Conservation (phyloP, 2,113 vertebrate genomes). For the Microtus pennsylvanicus region DNA sequence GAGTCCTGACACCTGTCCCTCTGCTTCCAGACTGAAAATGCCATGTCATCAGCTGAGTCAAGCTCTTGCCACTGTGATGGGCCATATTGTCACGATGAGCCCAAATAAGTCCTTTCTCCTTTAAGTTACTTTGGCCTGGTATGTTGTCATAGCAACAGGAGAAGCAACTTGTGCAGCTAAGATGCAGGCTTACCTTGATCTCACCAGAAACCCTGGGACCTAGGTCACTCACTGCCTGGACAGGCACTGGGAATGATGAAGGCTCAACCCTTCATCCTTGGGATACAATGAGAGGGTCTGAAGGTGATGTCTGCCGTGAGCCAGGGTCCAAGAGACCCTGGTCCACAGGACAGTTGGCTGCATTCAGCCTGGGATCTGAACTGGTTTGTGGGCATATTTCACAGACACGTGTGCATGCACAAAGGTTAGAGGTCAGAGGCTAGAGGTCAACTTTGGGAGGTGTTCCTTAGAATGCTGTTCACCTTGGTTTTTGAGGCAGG, state of each 20-base stretch:
- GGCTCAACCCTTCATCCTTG: neutral
- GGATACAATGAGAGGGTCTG: neutral
- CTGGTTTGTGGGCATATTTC: neutral
- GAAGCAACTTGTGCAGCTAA: neutral
- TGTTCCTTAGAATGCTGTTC: neutral
- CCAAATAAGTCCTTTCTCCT: neutral
- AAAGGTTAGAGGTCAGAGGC: neutral
- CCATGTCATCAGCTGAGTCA: rapidly evolving
- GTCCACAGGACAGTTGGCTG: neutral
- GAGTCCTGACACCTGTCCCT: neutral
- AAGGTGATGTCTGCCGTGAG: neutral
- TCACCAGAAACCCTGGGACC: neutral
- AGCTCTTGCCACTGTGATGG: neutral
- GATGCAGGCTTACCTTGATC: neutral
- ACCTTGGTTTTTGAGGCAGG: neutral
- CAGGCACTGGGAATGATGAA: rapidly evolving
- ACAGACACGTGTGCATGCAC: neutral
- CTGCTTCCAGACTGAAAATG: neutral
- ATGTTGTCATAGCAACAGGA: neutral
- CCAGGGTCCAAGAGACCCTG: neutral
- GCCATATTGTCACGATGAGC: neutral
- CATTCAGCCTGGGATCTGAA: neutral
- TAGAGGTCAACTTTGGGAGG: neutral
- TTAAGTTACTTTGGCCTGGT: neutral
- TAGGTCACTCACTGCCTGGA: too few species aligned